phyloP scores from a whole-genome alignment of 2,113 vertebrate genomes.

The Silurus glanis region DNA sequence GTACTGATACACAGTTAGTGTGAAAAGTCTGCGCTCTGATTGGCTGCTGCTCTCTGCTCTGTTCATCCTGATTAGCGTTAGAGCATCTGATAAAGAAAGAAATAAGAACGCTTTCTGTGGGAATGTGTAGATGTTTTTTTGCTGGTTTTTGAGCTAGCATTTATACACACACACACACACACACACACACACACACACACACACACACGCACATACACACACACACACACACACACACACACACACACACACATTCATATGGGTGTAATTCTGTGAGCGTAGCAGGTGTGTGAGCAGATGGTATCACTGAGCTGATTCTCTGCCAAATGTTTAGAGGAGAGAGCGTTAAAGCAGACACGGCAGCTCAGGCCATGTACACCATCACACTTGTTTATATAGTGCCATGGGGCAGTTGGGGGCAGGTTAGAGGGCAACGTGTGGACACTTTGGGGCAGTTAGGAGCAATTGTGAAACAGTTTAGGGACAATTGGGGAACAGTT shows the following conservation, averaged over 20 bases:
- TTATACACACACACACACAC: neutral
- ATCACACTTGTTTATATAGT: neutral
- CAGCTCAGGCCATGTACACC: constrained; percentile 1
- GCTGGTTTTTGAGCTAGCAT: neutral
- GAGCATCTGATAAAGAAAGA: neutral
- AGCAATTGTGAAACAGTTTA: neutral
- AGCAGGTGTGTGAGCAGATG: constrained; percentile 21
- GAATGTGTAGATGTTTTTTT: neutral
- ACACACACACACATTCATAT: neutral
- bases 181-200: constrained; percentile 3
- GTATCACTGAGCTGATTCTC: neutral
- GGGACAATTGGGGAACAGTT: neutral
- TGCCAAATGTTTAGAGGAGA: constrained; percentile 18
- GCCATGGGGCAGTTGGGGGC: neutral
- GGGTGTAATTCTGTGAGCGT: constrained; percentile 5
- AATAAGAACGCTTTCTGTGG: neutral
- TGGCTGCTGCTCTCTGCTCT: neutral
- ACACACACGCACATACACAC: constrained; percentile 10
- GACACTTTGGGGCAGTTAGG: neutral
- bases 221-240: constrained; percentile 23
- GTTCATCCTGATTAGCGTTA: too few species aligned
- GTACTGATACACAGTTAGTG: neutral
- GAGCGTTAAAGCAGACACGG: neutral
- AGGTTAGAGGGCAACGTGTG: neutral
- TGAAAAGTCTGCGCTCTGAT: neutral